Percentiles rank a stretch among this genome's conserved stretches.
Conservation (phyloP, 2,113 vertebrate genomes). For the Chaenocephalus aceratus region DNA sequence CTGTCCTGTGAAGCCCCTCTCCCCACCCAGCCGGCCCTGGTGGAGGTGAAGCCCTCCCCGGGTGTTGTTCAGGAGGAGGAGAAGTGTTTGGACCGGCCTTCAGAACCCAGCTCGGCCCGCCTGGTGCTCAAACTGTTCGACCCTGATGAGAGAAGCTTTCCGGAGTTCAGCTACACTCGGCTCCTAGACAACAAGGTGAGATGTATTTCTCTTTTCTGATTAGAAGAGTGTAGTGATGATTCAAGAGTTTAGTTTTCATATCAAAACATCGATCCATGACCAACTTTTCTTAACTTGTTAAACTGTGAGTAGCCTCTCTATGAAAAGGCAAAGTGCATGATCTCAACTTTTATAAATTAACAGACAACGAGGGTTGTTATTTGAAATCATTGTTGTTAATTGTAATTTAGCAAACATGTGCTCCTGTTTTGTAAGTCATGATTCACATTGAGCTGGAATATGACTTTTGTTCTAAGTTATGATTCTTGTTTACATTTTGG, state of each 20-base stretch:
- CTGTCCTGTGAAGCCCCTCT: slow-evolving; percentile 67
- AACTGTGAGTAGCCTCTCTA: neutral
- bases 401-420: no score
- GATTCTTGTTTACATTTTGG: no score
- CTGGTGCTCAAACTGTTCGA: slow-evolving; percentile 89
- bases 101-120: slow-evolving; percentile 73
- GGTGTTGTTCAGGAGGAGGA: neutral
- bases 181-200: slow-evolving; percentile 82
- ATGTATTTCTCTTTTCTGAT: neutral
- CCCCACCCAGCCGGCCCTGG: slow-evolving; percentile 30
- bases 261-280: neutral
- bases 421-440: no score
- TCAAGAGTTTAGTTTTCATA: neutral
- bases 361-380: neutral
- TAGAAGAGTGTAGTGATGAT: neutral
- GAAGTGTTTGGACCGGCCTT: neutral
- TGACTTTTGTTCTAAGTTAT: no score
- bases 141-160: slow-evolving; percentile 88
- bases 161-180: slow-evolving; percentile 92
- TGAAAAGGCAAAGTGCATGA: no score
- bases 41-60: slow-evolving; percentile 35
- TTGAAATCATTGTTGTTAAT: no score
- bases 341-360: neutral
- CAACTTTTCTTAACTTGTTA: neutral
- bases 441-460: no score